phyloP scores from a whole-genome alignment of 2,797 vertebrate genomes.

The Lagothrix lagotricha region DNA sequence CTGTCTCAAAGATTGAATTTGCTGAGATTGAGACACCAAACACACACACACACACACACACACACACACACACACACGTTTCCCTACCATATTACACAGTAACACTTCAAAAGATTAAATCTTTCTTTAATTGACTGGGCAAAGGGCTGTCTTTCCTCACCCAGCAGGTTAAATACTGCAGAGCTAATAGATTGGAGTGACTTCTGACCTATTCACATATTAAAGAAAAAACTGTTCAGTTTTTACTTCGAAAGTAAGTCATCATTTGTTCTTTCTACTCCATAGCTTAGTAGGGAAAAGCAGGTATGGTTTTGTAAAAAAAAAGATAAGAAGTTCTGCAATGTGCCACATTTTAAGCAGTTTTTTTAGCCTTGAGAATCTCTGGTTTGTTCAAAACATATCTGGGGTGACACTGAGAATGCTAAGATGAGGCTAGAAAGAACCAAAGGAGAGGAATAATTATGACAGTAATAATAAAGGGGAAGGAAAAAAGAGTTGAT shows the following conservation, averaged over 20 bases:
- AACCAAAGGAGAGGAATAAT: background rate
- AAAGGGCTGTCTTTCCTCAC: constrained; percentile 71
- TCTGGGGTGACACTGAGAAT: background rate
- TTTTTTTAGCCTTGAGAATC: background rate
- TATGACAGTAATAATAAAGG: background rate
- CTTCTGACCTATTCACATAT: constrained; percentile 43
- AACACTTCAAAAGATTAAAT: constrained; percentile 73
- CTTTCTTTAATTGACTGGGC: constrained; percentile 65
- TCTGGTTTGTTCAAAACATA: background rate
- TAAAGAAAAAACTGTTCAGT: constrained; percentile 69
- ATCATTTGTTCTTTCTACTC: background rate
- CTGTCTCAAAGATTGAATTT: background rate
- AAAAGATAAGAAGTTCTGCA: background rate
- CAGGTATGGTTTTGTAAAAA: background rate
- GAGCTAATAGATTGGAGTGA: constrained; percentile 57
- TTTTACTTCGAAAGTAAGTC: constrained; percentile 60
- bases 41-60: background rate
- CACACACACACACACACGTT: background rate
- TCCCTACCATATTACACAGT: background rate
- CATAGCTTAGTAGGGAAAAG: background rate
- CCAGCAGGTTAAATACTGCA: constrained; percentile 63
- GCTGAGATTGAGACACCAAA: background rate
- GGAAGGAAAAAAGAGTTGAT: background rate
- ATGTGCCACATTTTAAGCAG: background rate
- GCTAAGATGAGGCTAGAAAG: background rate